A percentile compares a stretch with the other conserved stretches of the same genome.
phyloP scores from a whole-genome alignment of 2,888 invertebrate genomes.

The Steinernema hermaphroditum region DNA sequence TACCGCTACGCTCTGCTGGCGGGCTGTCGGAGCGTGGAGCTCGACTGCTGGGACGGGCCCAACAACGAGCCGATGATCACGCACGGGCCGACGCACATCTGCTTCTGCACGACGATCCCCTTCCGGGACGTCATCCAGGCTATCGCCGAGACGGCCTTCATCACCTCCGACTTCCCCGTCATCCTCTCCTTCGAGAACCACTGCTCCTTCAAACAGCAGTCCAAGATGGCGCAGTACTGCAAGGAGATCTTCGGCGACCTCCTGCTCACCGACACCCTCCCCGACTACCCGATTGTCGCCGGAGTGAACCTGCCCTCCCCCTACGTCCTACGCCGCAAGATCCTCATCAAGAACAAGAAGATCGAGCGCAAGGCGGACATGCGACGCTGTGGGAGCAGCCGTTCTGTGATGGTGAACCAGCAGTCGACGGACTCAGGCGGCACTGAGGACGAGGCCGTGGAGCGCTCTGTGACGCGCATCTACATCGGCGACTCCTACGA shows the following conservation, averaged over 20 bases:
- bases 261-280: conserved; percentile 82
- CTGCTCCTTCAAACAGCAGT: conserved; percentile 77
- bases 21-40: conserved; percentile 94
- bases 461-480: conserved; percentile 45
- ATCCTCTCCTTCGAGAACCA: conserved; percentile 98
- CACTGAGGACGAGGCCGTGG: conserved; percentile 44
- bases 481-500: conserved; percentile 51
- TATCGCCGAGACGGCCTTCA: conserved; percentile 93
- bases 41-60: conserved; percentile 96
- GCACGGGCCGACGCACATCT: conserved; percentile 76
- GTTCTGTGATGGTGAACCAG: conserved; percentile 43
- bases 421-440: conserved; percentile 45
- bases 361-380: conserved; percentile 41
- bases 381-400: conserved; percentile 4
- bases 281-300: conserved; percentile 74
- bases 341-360: conserved; percentile 48
- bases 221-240: conserved; percentile 95
- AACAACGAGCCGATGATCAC: conserved; percentile 95
- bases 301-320: conserved; percentile 48
- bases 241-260: conserved; percentile 92
- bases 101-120: conserved; percentile 51
- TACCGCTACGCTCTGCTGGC: conserved; percentile 92
- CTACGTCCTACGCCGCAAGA: conserved; percentile 44
- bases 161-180: conserved; percentile 92
- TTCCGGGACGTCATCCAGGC: conserved; percentile 86